These are phyloP conservation scores for Python bivittatus DNA, from an alignment of 2,113 vertebrate species.

Conservation along the genomic window DNA sequence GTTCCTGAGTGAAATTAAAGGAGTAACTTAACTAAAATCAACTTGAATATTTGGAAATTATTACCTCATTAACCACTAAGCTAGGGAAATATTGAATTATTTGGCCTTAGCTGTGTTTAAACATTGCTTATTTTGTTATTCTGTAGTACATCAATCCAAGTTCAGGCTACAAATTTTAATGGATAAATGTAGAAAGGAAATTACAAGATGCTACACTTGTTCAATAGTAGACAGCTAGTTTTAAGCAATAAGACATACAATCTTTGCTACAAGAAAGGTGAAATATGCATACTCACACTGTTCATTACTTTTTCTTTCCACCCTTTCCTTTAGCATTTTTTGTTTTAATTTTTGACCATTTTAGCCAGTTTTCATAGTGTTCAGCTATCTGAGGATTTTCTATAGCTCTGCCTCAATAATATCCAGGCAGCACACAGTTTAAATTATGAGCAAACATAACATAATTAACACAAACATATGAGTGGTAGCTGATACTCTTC, in stretches of 20 bases:
- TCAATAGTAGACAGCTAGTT: slow-evolving; percentile 28
- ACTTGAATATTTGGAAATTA: not conserved
- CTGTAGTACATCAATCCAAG: slow-evolving; percentile 29
- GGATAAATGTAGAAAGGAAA: slow-evolving; percentile 26
- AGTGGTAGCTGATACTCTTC: not conserved
- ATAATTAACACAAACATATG: not conserved
- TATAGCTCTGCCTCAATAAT: not conserved
- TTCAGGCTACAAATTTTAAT: slow-evolving; percentile 26
- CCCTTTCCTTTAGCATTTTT: slow-evolving; percentile 55
- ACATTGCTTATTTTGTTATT: slow-evolving; percentile 35
- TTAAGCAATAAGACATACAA: slow-evolving; percentile 49
- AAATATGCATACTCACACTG: slow-evolving; percentile 26
- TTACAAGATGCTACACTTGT: slow-evolving; percentile 49
- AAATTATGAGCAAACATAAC: not conserved
- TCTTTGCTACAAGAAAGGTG: slow-evolving; percentile 50
- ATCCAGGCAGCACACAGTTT: not conserved
- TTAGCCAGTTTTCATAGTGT: slow-evolving; percentile 40
- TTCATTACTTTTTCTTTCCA: slow-evolving; percentile 28
- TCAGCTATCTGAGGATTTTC: slow-evolving; percentile 47
- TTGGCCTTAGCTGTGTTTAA: slow-evolving; percentile 42
- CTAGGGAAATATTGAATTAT: slow-evolving; percentile 18
- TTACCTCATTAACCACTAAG: slow-evolving; percentile 15
- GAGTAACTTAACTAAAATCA: not conserved
- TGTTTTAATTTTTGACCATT: slow-evolving; percentile 17
- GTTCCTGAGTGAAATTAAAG: slow-evolving; percentile 45